A percentile compares a stretch with the other conserved stretches of the same genome.
Evolutionary conservation across 23 tunicate genomes (phyloP).

Genomic region (Ciona savignyi): DNA sequence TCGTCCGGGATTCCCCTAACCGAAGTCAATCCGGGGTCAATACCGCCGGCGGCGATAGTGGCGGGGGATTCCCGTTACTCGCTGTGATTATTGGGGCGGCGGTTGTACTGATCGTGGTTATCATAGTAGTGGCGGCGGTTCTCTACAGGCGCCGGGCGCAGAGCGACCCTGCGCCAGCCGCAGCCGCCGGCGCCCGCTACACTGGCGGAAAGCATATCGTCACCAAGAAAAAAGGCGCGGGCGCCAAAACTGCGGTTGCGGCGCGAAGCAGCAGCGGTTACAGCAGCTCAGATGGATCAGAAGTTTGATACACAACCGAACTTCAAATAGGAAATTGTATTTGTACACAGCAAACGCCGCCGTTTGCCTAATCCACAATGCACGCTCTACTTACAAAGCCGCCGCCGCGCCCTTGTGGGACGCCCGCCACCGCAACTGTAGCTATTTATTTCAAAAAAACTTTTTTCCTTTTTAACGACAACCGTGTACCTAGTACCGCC

Average conservation of each 20-base stretch:
- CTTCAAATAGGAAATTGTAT: not conserved
- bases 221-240: conserved; percentile 24
- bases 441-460: not conserved
- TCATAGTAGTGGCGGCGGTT: conserved; percentile 41
- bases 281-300: conserved; percentile 76
- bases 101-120: conserved; percentile 9
- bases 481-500: not conserved
- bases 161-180: conserved; percentile 6
- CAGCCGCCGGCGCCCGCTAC: conserved; percentile 18
- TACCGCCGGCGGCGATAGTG: not conserved
- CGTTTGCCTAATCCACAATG: not conserved
- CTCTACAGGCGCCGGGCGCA: conserved; percentile 17
- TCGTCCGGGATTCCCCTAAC: not conserved
- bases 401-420: not conserved
- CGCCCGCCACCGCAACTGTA: not conserved
- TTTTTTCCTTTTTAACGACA: not conserved
- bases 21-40: not conserved
- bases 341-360: not conserved
- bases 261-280: conserved; percentile 48
- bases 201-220: conserved; percentile 58
- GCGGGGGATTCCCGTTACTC: conserved; percentile 20
- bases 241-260: conserved; percentile 16
- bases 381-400: not conserved
- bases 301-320: conserved; percentile 38
- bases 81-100: conserved; percentile 23